Percentiles rank a stretch among this genome's conserved stretches.
Conservation (phyloP, 2,113 vertebrate species). For the Herpetotheres cachinnans region DNA sequence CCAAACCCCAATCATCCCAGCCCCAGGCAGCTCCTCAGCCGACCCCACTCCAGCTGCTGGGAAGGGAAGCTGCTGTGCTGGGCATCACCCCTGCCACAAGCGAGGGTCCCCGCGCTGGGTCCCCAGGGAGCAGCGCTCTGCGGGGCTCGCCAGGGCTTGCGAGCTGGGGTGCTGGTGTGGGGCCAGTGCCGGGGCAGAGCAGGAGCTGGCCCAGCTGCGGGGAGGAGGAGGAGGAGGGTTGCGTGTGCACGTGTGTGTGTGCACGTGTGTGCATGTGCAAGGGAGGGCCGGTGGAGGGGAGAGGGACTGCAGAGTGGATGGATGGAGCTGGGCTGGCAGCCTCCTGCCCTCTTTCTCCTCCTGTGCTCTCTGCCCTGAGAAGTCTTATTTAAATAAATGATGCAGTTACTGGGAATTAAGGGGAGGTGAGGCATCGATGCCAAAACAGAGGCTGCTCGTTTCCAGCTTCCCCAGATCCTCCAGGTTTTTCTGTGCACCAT, state of each 20-base stretch:
- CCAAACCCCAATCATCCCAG: fast-evolving
- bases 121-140: not conserved
- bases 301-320: not conserved
- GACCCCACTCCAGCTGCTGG: not conserved
- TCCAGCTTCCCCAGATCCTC: not conserved
- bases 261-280: fast-evolving
- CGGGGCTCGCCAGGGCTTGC: fast-evolving
- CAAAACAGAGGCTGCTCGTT: constrained; percentile 37
- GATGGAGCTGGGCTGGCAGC: not conserved
- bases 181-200: not conserved
- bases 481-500: not conserved
- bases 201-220: not conserved
- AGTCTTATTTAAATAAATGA: constrained; percentile 36
- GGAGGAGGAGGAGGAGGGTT: not conserved
- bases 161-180: fast-evolving
- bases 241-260: no score
- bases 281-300: fast-evolving
- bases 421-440: not conserved
- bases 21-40: not conserved
- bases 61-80: not conserved
- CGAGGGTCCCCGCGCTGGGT: fast-evolving
- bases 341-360: not conserved
- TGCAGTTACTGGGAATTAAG: constrained; percentile 41
- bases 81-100: not conserved
- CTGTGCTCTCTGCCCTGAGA: not conserved